Evolutionary conservation across 37 sponge, comb jelly and placozoan species (phyloP).

Genomic region (Ephydatia muelleri): DNA sequence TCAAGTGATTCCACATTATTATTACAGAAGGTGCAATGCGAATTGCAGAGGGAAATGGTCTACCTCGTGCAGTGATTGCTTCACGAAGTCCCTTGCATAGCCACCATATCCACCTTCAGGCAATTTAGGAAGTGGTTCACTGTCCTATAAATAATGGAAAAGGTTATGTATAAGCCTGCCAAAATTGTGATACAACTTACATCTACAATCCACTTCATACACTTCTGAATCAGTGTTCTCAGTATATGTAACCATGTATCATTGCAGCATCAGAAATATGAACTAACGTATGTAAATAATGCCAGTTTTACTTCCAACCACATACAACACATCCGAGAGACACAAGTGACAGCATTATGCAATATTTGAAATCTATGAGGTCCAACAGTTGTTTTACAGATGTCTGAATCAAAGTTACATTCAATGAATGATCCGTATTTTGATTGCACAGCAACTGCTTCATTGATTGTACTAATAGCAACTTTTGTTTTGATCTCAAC

Average conservation of each 20-base stretch:
- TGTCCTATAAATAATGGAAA: no score
- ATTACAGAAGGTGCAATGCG: no score
- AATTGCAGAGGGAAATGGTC: no score
- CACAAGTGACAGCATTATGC: neutral
- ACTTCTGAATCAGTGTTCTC: neutral
- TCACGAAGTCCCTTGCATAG: no score
- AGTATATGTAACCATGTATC: neutral
- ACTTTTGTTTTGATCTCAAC: neutral
- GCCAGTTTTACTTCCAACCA: neutral
- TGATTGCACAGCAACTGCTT: neutral
- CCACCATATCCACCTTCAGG: no score
- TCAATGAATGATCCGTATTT: neutral
- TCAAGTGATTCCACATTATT: no score
- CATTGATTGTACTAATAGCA: neutral
- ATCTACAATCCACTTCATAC: no score
- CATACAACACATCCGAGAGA: neutral
- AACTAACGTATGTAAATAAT: neutral
- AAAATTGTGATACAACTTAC: no score
- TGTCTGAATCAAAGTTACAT: neutral
- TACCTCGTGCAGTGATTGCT: no score
- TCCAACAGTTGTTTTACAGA: neutral
- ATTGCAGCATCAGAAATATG: neutral
- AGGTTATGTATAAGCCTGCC: no score
- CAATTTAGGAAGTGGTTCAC: no score
- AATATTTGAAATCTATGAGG: conserved; percentile 1